Base-by-base conservation (phyloP, 2,888 invertebrate species). In the Aelia acuminata region DNA sequence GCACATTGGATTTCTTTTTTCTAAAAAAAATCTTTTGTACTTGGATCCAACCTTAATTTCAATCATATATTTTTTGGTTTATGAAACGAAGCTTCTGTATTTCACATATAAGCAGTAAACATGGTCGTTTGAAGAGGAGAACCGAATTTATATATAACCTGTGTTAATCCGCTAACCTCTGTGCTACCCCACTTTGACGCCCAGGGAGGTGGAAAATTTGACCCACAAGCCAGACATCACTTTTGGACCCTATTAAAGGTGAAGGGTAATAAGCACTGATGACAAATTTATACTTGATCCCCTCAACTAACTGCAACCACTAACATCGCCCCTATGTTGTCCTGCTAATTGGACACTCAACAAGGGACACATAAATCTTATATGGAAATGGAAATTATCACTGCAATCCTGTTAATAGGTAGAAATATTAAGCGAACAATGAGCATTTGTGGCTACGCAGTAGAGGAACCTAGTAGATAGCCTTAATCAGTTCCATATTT, bases 121-220 rank as follows among this genome's bases (percentile, higher is more conserved):
- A 18, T 20, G 63, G 35, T 70, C 63, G 3, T 70, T 70, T 70
- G 63, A 70, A 70, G 18, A 70, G 18, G 63, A 35, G 63, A 70
- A 35, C 63, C 63, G 7, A 70, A 70, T 35, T 70, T 57, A 57
- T 57, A 57, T 57, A 57, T 57, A 57, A 57, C 57, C 57, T 26
- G 57, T 57, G 57, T 57, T 26, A 57, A 57, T 57, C 57, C 57
- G 13, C 15, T 7, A 18, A 70, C 31, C 43, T n/a, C 43, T 43
- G 43, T 22, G 10, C 22, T 13, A 39, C 3, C 22, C 80, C 7
- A 80, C 80, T 80, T 80, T 80, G 80, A 80, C 43, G 80, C 43
- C 80, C 80, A 80, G 3, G 43, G n/a, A 80, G 80, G 80, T 80
- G n/a, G 80, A 80, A 80, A 80, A 80, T 80, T 80, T 80, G 80